Conservation (phyloP, 2,113 vertebrate species). For the Lophura nycthemera region DNA sequence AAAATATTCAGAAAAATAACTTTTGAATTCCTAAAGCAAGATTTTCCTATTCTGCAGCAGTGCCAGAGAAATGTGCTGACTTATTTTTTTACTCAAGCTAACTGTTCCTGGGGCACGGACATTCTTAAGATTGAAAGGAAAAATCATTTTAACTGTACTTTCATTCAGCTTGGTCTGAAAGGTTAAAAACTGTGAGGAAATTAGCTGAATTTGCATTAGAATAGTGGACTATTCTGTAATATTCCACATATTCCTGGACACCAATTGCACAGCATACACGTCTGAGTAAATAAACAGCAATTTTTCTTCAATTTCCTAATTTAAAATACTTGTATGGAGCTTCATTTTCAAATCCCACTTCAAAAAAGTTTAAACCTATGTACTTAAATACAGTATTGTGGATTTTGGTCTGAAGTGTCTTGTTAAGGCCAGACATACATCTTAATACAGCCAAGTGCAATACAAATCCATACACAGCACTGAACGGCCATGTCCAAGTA, state of each 20-base stretch:
- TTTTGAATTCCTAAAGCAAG: not conserved
- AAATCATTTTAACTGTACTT: not conserved
- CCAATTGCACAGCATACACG: fast-evolving
- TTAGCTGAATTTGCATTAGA: not conserved
- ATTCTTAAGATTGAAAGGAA: not conserved
- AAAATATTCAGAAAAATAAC: not conserved
- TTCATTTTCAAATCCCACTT: not conserved
- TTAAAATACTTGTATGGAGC: not conserved
- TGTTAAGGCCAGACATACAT: too few relatives aligned
- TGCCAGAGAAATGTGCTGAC: not conserved
- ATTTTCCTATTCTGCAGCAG: not conserved
- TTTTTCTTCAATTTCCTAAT: not conserved
- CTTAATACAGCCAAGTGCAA: not conserved
- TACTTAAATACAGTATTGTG: not conserved
- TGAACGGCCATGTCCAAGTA: fast-evolving
- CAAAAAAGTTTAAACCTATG: not conserved
- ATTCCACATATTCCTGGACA: not conserved
- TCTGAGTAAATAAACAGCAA: not conserved
- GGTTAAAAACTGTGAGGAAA: not conserved
- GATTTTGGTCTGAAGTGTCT: not conserved
- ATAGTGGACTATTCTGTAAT: not conserved
- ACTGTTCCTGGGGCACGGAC: not conserved
- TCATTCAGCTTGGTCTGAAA: not conserved
- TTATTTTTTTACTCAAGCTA: not conserved
- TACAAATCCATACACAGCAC: not conserved